Evolutionary conservation across 2,797 vertebrate genomes (phyloP), one percentile per base, ranked within the genome.

Genomic region (Gobionotothen gibberifrons): DNA sequence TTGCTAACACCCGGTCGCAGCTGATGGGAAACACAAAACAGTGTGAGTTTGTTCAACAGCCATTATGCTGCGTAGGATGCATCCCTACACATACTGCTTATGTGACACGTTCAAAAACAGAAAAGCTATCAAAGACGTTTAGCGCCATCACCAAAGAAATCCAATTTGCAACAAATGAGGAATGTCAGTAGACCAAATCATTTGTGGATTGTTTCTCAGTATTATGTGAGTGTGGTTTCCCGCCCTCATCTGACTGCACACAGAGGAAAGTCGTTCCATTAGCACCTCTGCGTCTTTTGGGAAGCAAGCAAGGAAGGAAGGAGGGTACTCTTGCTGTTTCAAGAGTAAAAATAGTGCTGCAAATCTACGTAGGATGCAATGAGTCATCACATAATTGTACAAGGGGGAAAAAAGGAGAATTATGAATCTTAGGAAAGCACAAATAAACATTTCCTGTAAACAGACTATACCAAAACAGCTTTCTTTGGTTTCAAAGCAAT

Each of bases 341-440:
- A 21, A 15, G 65, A 79, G 52, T 85, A 88, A 90, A 91, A 87
- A 87, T 85, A 87, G 74, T 74, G 63, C 42, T 69, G 68, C 72
- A 85, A 88, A 86, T 86, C 76, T 76, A 61, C 22, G 75, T 85
- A 71, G 87, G 85, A 87, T 71, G 86, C 57, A 62, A 36, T 86
- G 90, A 89, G 59, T 91, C 89, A 90, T 79, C 79, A 58, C 56
- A 16, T 79, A 67, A 62, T 56, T 79, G 59, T 78, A 46, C 44
- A 43, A 54, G 3, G 39, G 51, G 75, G 44, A 47, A 54, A 71
- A 68, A 15, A 62, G n/a, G 74, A 75, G 59, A 60, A 54, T 62
- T 68, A 57, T 69, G 29, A 62, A 44, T 55, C 44, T 68, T 48
- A 36, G 32, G 32, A 36, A 36, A 36, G 7, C 72, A 78, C 7